These are phyloP conservation scores for Hipposideros larvatus DNA, from an alignment of 2,797 vertebrate genomes.

Conservation along the genomic window DNA sequence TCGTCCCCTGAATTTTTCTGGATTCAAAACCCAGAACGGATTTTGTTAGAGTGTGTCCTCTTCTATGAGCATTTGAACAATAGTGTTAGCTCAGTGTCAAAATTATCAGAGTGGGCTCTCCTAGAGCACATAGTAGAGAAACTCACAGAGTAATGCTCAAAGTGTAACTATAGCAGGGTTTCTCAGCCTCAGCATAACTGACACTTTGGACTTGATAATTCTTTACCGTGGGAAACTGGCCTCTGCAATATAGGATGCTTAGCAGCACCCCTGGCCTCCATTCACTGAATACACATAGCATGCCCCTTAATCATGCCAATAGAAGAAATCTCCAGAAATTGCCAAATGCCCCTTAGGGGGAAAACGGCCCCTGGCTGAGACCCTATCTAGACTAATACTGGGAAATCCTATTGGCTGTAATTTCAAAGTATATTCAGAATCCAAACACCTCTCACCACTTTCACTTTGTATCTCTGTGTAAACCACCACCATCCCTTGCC, in stretches of 20 bases:
- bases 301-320: neutral
- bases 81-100: neutral
- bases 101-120: neutral
- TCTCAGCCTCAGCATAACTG: neutral
- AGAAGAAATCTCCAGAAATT: neutral
- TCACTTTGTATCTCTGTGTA: neutral
- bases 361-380: neutral
- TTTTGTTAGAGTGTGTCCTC: conserved; percentile 7
- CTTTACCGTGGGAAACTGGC: neutral
- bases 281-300: neutral
- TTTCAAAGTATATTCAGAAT: conserved; percentile 7
- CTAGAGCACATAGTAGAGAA: conserved; percentile 4
- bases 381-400: neutral
- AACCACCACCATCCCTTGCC: neutral
- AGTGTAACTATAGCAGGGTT: neutral
- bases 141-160: neutral
- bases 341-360: neutral
- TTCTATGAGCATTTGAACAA: neutral
- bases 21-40: neutral
- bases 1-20: neutral
- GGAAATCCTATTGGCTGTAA: neutral
- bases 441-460: neutral
- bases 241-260: neutral
- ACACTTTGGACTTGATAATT: neutral
- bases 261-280: neutral